Percentiles rank a stretch among this genome's conserved stretches.
Evolutionary conservation across 1,140 invertebrate genomes (phyloP).

Genomic region (Belonocnema kinseyi): DNA sequence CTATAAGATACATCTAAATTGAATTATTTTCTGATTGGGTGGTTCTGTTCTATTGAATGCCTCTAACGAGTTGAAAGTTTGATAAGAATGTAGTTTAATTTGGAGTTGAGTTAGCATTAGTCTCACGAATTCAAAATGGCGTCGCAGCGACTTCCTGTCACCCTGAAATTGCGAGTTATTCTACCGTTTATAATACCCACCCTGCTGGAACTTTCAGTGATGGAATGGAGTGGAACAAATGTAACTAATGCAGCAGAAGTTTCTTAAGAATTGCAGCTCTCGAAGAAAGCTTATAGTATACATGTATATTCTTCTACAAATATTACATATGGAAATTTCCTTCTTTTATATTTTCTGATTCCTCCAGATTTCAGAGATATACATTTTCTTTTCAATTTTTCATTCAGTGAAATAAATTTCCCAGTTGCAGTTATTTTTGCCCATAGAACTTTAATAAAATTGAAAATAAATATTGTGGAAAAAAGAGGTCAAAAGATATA

Average conservation of each 20-base stretch:
- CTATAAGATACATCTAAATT: constrained; percentile 9
- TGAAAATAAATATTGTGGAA: too few relatives aligned
- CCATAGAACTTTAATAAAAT: too few relatives aligned
- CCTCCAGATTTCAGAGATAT: too few relatives aligned
- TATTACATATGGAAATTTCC: too few relatives aligned
- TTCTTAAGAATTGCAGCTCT: constrained; percentile 18
- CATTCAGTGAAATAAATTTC: too few relatives aligned
- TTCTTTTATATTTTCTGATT: too few relatives aligned
- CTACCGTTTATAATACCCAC: constrained; percentile 26
- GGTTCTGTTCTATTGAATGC: neutral
- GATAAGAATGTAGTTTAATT: constrained; percentile 25
- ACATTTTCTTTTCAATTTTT: too few relatives aligned
- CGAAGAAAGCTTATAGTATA: neutral
- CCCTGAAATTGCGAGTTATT: constrained; percentile 29
- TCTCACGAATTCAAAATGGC: constrained; percentile 30
- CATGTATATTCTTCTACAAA: too few relatives aligned
- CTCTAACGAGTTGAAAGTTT: constrained; percentile 15
- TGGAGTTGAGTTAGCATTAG: constrained; percentile 22
- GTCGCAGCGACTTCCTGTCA: constrained; percentile 21
- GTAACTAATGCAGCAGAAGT: constrained; percentile 25
- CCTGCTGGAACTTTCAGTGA: constrained; percentile 22
- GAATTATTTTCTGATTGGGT: constrained; percentile 9
- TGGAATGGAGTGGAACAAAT: constrained; percentile 30
- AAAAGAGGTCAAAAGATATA: too few relatives aligned
- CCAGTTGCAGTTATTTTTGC: too few relatives aligned